Conservation (phyloP, 2,113 vertebrate species). For the Tiliqua scincoides region DNA sequence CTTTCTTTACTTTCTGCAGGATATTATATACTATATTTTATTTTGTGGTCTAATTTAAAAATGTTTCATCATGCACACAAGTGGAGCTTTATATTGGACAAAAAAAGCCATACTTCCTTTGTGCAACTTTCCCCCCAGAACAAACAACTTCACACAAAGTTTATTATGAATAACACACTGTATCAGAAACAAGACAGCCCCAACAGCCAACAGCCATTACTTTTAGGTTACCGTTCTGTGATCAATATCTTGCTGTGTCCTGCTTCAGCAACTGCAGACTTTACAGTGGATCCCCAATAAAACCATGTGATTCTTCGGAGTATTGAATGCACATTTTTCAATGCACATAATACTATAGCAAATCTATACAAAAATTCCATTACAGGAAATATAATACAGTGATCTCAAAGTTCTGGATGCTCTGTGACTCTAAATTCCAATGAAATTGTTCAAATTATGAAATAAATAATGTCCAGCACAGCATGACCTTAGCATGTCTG, state of each 20-base stretch:
- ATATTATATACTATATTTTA: conserved; percentile 61
- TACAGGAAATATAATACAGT: conserved; percentile 73
- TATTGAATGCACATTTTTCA: conserved; percentile 75
- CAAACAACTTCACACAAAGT: conserved; percentile 64
- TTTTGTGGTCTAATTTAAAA: conserved; percentile 59
- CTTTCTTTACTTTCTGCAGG: conserved; percentile 58
- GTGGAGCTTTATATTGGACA: conserved; percentile 66
- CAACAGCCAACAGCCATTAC: conserved; percentile 63
- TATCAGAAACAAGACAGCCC: conserved; percentile 66
- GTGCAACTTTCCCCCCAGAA: conserved; percentile 64
- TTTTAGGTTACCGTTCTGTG: conserved; percentile 55
- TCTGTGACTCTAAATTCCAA: conserved; percentile 66
- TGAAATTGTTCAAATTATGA: conserved; percentile 63
- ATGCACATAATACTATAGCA: conserved; percentile 70
- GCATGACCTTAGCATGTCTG: conserved; percentile 63
- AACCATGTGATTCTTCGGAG: conserved; percentile 68
- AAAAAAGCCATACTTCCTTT: conserved; percentile 69
- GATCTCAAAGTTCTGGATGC: conserved; percentile 61
- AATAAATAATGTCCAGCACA: conserved; percentile 65
- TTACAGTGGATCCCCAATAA: conserved; percentile 70
- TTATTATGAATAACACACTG: conserved; percentile 63
- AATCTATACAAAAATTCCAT: conserved; percentile 68
- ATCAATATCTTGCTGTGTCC: conserved; percentile 61
- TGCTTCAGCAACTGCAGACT: conserved; percentile 57
- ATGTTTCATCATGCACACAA: conserved; percentile 73